Percentiles rank a stretch among this genome's conserved stretches.
phyloP scores from a whole-genome alignment of 2,797 vertebrate species.

The Lerista edwardsae region DNA sequence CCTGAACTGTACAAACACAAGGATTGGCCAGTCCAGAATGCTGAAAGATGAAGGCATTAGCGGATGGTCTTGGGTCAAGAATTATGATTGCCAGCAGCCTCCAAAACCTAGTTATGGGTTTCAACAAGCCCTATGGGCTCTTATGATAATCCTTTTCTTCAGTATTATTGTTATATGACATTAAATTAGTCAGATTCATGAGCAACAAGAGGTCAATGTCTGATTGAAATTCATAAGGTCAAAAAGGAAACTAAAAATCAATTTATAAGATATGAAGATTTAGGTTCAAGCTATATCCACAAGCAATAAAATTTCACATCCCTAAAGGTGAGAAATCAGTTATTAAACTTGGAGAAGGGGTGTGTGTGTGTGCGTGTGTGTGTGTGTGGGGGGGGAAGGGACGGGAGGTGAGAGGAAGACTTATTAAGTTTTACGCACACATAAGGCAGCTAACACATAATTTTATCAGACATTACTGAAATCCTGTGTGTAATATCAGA shows the following conservation, averaged over 20 bases:
- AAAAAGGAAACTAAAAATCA: conserved; percentile 88
- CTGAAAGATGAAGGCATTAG: conserved; percentile 66
- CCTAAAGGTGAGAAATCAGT: conserved; percentile 86
- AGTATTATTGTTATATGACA: conserved; percentile 81
- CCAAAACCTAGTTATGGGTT: conserved; percentile 77
- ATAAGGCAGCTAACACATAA: conserved; percentile 84
- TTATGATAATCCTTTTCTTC: conserved; percentile 79
- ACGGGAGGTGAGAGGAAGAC: conserved; percentile 72
- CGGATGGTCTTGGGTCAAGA: conserved; percentile 76
- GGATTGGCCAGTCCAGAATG: conserved; percentile 53
- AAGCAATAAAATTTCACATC: conserved; percentile 84
- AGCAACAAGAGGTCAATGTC: conserved; percentile 82
- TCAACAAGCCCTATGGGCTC: conserved; percentile 79
- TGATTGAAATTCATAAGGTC: conserved; percentile 89
- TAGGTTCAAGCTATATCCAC: conserved; percentile 84
- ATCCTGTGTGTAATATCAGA: conserved; percentile 85
- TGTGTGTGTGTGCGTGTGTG: no score
- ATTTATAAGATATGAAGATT: conserved; percentile 88
- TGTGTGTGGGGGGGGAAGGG: background rate
- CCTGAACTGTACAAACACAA: conserved; percentile 36
- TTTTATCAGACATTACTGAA: conserved; percentile 85
- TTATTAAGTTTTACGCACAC: conserved; percentile 85
- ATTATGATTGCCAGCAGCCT: conserved; percentile 77
- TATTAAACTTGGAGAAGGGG: conserved; percentile 80
- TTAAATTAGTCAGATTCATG: conserved; percentile 86